Evolutionary conservation across 2,113 vertebrate genomes (phyloP).

Genomic region (Acinonyx jubatus): DNA sequence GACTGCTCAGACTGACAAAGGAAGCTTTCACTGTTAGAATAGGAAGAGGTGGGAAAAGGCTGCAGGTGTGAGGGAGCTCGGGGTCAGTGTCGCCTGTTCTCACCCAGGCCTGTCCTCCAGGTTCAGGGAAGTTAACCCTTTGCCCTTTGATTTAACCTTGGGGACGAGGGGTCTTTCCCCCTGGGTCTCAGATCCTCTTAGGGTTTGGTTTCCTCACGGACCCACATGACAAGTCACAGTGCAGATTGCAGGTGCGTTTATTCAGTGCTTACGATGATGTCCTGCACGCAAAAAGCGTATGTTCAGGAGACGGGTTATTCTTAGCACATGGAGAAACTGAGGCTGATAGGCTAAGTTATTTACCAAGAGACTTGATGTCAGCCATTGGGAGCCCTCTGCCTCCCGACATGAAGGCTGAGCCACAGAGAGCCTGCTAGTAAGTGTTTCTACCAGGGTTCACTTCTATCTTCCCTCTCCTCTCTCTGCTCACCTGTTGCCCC

Average conservation of each 20-base stretch:
- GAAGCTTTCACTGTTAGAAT: background rate
- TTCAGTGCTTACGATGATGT: background rate
- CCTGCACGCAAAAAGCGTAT: too few relatives aligned
- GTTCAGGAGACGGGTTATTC: background rate
- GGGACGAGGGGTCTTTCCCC: rapidly evolving
- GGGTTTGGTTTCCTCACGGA: background rate
- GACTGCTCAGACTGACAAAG: background rate
- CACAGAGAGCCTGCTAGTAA: background rate
- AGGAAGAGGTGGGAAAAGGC: background rate
- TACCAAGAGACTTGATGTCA: background rate
- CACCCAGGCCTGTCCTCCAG: background rate
- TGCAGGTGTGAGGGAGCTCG: background rate
- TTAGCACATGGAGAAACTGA: background rate
- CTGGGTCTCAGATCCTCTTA: rapidly evolving
- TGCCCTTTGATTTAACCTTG: background rate
- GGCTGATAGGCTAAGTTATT: background rate
- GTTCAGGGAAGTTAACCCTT: background rate
- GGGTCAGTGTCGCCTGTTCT: background rate
- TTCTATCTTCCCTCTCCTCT: background rate
- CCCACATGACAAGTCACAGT: rapidly evolving
- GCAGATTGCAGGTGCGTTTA: background rate
- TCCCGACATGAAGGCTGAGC: background rate
- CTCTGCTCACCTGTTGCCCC: background rate
- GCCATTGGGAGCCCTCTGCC: rapidly evolving
- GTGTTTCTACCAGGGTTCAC: background rate